Evolutionary conservation across 2,888 invertebrate genomes (phyloP).

Genomic region (Dynastes tityus): DNA sequence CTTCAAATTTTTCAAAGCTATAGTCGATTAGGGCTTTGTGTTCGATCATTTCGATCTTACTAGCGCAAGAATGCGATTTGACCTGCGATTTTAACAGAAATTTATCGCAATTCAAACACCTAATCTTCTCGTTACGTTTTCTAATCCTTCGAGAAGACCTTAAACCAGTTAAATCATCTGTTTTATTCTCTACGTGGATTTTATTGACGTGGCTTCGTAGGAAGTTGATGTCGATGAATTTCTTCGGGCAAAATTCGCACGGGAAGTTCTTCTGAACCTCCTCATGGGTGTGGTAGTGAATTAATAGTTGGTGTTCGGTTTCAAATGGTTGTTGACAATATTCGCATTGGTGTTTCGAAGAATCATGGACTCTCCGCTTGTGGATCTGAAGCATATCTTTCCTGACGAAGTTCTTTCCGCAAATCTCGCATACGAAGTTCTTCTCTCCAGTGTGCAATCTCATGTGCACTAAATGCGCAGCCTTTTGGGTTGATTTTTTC

Average conservation of each 20-base stretch:
- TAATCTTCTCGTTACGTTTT: slow-evolving; percentile 7
- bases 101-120: slow-evolving; percentile 23
- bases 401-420: slow-evolving; percentile 60
- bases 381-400: slow-evolving; percentile 59
- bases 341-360: slow-evolving; percentile 48
- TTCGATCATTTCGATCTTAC: background rate
- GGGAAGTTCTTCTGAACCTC: slow-evolving; percentile 54
- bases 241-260: slow-evolving; percentile 53
- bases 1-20: slow-evolving; percentile 27
- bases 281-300: slow-evolving; percentile 54
- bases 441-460: slow-evolving; percentile 54
- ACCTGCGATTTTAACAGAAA: slow-evolving; percentile 39
- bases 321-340: slow-evolving; percentile 51
- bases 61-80: slow-evolving; percentile 18
- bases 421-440: slow-evolving; percentile 65
- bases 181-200: slow-evolving; percentile 52
- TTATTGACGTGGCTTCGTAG: slow-evolving; percentile 55
- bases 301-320: slow-evolving; percentile 51
- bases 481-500: slow-evolving; percentile 54
- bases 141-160: background rate
- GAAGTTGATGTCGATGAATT: slow-evolving; percentile 55
- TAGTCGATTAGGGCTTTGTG: slow-evolving; percentile 9
- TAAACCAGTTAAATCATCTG: background rate
- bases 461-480: slow-evolving; percentile 54
- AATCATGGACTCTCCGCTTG: slow-evolving; percentile 55